phyloP scores from a whole-genome alignment of 2,888 invertebrate genomes.

The Chymomyza procnemis region DNA sequence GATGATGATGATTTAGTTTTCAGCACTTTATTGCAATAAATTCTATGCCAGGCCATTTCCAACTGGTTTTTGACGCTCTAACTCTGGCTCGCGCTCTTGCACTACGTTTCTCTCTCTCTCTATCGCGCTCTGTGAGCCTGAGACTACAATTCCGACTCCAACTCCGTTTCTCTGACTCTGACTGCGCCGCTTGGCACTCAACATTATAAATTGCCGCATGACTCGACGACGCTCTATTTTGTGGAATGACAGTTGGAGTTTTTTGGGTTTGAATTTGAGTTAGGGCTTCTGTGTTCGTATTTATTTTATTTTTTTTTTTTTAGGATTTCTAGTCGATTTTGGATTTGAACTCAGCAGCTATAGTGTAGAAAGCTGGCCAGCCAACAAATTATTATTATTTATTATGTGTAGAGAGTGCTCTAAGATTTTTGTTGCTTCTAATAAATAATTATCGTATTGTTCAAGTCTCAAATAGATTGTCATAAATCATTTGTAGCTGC shows the following conservation, averaged over 20 bases:
- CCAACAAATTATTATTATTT: constrained; percentile 46
- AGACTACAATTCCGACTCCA: too few relatives aligned
- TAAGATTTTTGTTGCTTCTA: constrained; percentile 13
- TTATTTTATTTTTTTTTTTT: not conserved
- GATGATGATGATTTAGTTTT: constrained; percentile 55
- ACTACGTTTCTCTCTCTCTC: too few relatives aligned
- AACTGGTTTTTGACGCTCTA: constrained; percentile 44
- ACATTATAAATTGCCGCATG: constrained; percentile 49
- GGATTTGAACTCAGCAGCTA: too few relatives aligned
- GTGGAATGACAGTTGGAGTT: not conserved
- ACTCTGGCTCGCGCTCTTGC: constrained; percentile 17
- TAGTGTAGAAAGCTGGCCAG: constrained; percentile 28
- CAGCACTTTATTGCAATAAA: constrained; percentile 54
- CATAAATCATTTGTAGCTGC: constrained; percentile 38
- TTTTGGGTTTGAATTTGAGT: not conserved
- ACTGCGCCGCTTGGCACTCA: constrained; percentile 44
- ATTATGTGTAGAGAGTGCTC: constrained; percentile 14
- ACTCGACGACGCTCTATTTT: constrained; percentile 1
- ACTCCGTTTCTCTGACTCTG: not conserved
- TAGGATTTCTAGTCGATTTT: not conserved
- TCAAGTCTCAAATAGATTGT: constrained; percentile 49
- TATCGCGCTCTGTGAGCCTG: too few relatives aligned
- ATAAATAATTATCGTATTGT: constrained; percentile 55
- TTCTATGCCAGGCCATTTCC: constrained; percentile 46
- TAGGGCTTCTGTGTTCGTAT: too few relatives aligned